A percentile compares a stretch with the other conserved stretches of the same genome.
Conservation (phyloP, 2,888 invertebrate genomes). For the Pterostichus madidus region DNA sequence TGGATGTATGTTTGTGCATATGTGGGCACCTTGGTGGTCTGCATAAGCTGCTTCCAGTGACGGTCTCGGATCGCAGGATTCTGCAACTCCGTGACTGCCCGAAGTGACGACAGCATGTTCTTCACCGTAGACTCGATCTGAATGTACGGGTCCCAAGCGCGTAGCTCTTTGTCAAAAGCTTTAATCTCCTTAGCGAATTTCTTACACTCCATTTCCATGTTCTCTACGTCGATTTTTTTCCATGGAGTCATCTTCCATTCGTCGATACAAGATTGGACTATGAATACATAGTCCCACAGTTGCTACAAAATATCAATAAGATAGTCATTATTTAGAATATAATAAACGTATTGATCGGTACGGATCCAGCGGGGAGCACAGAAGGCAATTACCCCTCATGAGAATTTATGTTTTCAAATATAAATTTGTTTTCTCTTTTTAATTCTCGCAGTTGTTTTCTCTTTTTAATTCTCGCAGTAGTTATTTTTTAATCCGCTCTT, state of each 20-base stretch:
- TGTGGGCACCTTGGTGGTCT: slow-evolving; percentile 88
- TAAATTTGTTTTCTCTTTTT: too few species aligned
- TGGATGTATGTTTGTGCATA: slow-evolving; percentile 9
- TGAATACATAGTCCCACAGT: slow-evolving; percentile 93
- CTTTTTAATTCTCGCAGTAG: too few species aligned
- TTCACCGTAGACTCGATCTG: slow-evolving; percentile 90
- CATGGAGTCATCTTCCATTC: slow-evolving; percentile 97
- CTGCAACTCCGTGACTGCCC: slow-evolving; percentile 95
- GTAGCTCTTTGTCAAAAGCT: slow-evolving; percentile 89
- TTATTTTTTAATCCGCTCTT: too few species aligned
- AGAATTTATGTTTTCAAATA: too few species aligned
- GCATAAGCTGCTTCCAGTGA: slow-evolving; percentile 97
- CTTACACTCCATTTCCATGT: slow-evolving; percentile 97
- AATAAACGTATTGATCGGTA: too few species aligned
- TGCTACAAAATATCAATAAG: slow-evolving; percentile 76
- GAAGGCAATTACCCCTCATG: too few species aligned
- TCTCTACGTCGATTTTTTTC: slow-evolving; percentile 96
- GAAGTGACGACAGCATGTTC: slow-evolving; percentile 94
- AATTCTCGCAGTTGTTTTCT: too few species aligned
- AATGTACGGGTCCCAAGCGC: slow-evolving; percentile 88
- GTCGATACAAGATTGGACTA: slow-evolving; percentile 89
- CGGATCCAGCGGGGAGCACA: too few species aligned
- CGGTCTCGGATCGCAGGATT: slow-evolving; percentile 96
- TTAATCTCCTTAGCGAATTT: slow-evolving; percentile 92
- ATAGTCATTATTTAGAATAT: too few species aligned